These are phyloP conservation scores for Mus minutoides DNA, from an alignment of 2,797 vertebrate species.

Conservation along the genomic window DNA sequence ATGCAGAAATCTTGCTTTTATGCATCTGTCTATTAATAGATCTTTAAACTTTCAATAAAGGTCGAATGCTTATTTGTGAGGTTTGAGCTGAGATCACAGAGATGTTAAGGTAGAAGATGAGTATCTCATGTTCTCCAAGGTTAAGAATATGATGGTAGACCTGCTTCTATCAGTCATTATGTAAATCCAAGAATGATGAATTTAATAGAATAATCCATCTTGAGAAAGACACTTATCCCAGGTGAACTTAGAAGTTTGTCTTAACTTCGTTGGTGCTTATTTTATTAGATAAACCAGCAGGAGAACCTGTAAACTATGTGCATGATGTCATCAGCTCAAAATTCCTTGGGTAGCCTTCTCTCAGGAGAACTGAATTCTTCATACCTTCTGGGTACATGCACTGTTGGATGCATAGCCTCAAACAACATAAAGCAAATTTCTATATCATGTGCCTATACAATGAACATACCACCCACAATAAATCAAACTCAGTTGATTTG, in stretches of 20 bases:
- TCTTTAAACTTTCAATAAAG: slow-evolving; percentile 22
- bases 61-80: slow-evolving; percentile 7
- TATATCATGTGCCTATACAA: neutral
- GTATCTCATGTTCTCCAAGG: neutral
- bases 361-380: neutral
- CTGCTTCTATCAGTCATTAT: neutral
- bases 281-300: neutral
- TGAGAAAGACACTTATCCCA: neutral
- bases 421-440: neutral
- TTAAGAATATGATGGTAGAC: neutral
- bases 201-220: neutral
- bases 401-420: neutral
- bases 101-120: neutral
- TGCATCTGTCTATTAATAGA: slow-evolving; percentile 27
- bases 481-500: slow-evolving; percentile 23
- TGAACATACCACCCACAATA: neutral
- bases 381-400: neutral
- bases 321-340: neutral
- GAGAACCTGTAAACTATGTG: neutral
- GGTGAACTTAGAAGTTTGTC: neutral
- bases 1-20: neutral
- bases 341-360: neutral
- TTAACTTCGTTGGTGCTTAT: neutral
- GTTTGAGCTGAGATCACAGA: neutral
- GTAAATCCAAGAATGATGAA: neutral